Percentiles rank a stretch among this genome's conserved stretches.
phyloP scores from a whole-genome alignment of 2,888 invertebrate genomes.

The Electrophaes corylata region DNA sequence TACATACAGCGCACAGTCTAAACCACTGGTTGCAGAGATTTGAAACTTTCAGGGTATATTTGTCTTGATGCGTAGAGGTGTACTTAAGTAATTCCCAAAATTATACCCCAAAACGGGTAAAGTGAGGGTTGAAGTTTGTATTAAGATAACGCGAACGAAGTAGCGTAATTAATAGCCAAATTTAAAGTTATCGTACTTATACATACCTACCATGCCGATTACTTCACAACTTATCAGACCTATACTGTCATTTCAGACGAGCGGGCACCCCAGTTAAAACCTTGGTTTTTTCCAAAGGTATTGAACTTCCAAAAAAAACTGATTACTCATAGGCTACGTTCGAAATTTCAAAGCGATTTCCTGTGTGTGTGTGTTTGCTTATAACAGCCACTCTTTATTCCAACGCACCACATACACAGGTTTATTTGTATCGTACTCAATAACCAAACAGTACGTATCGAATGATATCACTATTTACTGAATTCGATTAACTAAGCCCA shows the following conservation, averaged over 20 bases:
- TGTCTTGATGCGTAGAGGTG: too few relatives aligned
- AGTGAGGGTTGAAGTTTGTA: too few relatives aligned
- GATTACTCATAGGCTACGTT: not conserved
- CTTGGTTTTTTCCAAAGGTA: not conserved
- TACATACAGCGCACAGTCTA: too few relatives aligned
- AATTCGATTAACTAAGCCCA: conserved; percentile 69
- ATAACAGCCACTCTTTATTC: conserved; percentile 28
- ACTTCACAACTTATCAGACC: too few relatives aligned
- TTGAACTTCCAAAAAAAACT: not conserved
- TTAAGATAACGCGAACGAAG: too few relatives aligned
- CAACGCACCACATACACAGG: conserved; percentile 32
- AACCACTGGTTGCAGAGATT: too few relatives aligned
- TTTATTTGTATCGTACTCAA: conserved; percentile 26
- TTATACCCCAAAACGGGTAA: too few relatives aligned
- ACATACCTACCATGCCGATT: too few relatives aligned
- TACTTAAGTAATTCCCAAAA: too few relatives aligned
- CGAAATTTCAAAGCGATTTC: conserved; percentile 28
- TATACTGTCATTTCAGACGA: not conserved
- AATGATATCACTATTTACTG: conserved; percentile 60
- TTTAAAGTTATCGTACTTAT: too few relatives aligned
- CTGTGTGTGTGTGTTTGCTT: conserved; percentile 21
- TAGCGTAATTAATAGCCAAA: too few relatives aligned
- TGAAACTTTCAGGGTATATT: too few relatives aligned
- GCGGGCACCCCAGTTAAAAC: not conserved
- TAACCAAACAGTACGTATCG: conserved; percentile 47